These are phyloP conservation scores for Drymonia ruficornis DNA, from an alignment of 2,888 invertebrate species.

Conservation along the genomic window DNA sequence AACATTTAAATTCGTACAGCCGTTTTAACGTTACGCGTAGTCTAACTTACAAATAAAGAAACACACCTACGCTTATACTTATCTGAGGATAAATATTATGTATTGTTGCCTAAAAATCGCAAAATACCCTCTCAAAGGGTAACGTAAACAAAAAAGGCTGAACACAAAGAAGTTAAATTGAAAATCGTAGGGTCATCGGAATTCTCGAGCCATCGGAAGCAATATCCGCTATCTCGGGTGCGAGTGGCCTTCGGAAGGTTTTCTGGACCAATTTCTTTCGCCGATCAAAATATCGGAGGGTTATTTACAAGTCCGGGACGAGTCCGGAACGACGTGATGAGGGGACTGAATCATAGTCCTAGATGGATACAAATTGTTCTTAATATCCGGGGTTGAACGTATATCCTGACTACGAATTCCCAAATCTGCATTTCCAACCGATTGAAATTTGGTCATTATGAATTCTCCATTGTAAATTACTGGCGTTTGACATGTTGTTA, in stretches of 20 bases:
- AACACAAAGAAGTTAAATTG: constrained; percentile 1
- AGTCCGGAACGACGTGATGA: neutral
- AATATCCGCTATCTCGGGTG: constrained; percentile 14
- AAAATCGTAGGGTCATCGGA: neutral
- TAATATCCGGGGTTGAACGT: neutral
- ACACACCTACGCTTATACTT: no score
- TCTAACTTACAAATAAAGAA: no score
- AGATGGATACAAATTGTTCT: neutral
- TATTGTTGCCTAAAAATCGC: neutral
- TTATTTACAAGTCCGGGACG: constrained; percentile 1
- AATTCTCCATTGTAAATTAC: no score
- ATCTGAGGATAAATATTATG: no score
- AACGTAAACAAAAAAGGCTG: neutral
- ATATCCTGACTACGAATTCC: neutral
- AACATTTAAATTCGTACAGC: no score
- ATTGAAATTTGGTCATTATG: no score
- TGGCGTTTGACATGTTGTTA: no score
- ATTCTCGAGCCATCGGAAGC: constrained; percentile 9
- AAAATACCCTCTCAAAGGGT: neutral
- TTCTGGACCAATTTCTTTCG: neutral
- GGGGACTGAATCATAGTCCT: neutral
- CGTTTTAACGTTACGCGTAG: no score
- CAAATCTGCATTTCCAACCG: no score
- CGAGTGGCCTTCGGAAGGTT: constrained; percentile 7
- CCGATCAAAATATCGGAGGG: neutral